Evolutionary conservation across 2,113 vertebrate genomes (phyloP).

Genomic region (Philantomba maxwellii): DNA sequence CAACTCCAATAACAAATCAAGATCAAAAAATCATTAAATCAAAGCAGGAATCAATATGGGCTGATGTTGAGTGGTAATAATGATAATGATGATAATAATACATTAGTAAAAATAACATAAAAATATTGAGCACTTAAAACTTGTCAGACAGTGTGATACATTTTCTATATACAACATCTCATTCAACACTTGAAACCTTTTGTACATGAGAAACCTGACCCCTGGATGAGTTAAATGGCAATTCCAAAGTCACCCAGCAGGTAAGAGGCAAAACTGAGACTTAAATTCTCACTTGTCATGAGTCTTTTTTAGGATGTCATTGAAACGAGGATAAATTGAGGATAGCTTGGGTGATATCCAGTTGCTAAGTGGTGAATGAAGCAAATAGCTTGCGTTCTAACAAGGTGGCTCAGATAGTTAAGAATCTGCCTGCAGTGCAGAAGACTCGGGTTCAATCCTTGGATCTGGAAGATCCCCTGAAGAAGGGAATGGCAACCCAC

Average conservation of each 20-base stretch:
- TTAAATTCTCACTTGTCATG: background rate
- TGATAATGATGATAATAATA: background rate
- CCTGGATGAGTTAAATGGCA: background rate
- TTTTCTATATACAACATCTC: background rate
- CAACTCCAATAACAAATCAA: background rate
- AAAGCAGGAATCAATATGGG: background rate
- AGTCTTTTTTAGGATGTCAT: background rate
- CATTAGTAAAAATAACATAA: background rate
- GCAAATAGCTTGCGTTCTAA: background rate
- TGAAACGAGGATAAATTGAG: background rate
- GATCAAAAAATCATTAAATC: background rate
- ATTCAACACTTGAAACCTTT: background rate
- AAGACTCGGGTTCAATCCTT: background rate
- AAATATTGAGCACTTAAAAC: background rate
- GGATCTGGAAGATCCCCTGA: background rate
- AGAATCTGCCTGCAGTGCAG: background rate
- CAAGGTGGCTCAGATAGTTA: background rate
- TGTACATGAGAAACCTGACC: background rate
- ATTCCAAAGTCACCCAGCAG: background rate
- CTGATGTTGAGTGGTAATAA: background rate
- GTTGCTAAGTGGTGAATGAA: background rate
- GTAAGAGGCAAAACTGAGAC: background rate
- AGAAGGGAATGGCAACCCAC: background rate
- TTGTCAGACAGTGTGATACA: background rate
- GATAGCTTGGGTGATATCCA: background rate